Evolutionary conservation across 2,888 invertebrate genomes (phyloP), one percentile per base, ranked within the genome.

Genomic region (Neoaliturus tenellus): DNA sequence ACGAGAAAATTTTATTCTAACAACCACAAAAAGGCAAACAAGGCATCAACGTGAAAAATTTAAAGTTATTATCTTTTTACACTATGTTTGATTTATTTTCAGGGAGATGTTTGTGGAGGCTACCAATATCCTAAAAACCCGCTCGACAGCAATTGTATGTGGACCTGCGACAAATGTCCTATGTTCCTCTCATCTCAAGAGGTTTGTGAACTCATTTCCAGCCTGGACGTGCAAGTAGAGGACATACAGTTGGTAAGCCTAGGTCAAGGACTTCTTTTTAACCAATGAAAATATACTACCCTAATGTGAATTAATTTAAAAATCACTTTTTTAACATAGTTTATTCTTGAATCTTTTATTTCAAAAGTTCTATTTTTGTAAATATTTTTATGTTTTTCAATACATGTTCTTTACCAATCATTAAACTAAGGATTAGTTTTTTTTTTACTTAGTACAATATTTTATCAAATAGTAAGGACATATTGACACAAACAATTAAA

Each of bases 141-240:
- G 0, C 90, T 96, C 23, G 92, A 95, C 86, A 92, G 93, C 20
- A 93, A 94, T 83, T 94, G 95, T 0, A 95, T 96, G 87, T 97
- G 97, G 97, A 91, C 92, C 85, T 97, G 97, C 88, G 92, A 93
- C 88, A 93, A 92, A 88, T 97, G 97, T 88, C 91, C 93, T 0
- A 92, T 95, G 0, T 92, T 92, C 88, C 91, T 97, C 0, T 92
- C 92, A 55, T 93, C 93, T 81, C 92, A 92, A 17, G 95, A 96
- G 91, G 94, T 95, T 0, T 91, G 91, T 28, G 94, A 93, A 90
- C 90, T 96, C 17, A 92, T 94, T 83, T 93, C 94, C 5, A 94
- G 95, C 90, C 94, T 97, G 90, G 91, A 94, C 25, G 85, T 88
- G 28, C 86, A 87, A 84, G 88, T 88, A 81, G 81, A 78, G 14